Evolutionary conservation across 1,140 invertebrate genomes (phyloP), one percentile per base, ranked within the genome.

Genomic region (Epicauta chinensis): DNA sequence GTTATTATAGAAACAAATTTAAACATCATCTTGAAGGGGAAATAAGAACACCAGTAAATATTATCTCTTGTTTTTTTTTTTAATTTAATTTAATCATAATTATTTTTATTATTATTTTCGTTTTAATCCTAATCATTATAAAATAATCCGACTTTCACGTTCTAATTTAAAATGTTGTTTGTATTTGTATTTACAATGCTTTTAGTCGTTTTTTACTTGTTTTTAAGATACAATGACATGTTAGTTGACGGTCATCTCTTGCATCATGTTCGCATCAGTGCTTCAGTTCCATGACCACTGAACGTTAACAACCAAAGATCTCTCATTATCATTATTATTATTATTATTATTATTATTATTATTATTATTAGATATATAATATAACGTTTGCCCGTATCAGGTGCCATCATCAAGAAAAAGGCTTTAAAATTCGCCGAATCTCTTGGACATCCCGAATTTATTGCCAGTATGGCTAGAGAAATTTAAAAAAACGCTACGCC

Each of bases 281-380:
- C 45, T n/a, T 37, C 45, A 47, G 45, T 47, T 14, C 45, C 45
- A 47, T 47, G 43, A 46, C 43, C 43, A 46, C 13, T 46, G 45
- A 36, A 47, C 44, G 13, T 36, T 47, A 36, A 47, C 36, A 37
- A 47, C 34, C 14, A 37, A 34, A 36, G 3, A 16, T 41, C 38
- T 11, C 16, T 10, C 11, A 40, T 40, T 40, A 40, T 16, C 16
- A 15, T 16, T 10, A 40, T 40, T 17, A 16, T 17, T 12, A 40
- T 17, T 17, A 17, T 40, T 40, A 40, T 4, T n/a, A n/a, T n/a
- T n/a, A n/a, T n/a, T n/a, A n/a, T n/a, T n/a, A n/a, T n/a, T n/a
- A n/a, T n/a, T n/a, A n/a, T n/a, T n/a, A n/a, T n/a, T n/a, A n/a
- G n/a, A n/a, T n/a, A n/a, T n/a, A n/a, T n/a, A n/a, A n/a, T n/a